These are phyloP conservation scores for Pyrgus malvae DNA, from an alignment of 2,888 invertebrate genomes.

Conservation along the genomic window DNA sequence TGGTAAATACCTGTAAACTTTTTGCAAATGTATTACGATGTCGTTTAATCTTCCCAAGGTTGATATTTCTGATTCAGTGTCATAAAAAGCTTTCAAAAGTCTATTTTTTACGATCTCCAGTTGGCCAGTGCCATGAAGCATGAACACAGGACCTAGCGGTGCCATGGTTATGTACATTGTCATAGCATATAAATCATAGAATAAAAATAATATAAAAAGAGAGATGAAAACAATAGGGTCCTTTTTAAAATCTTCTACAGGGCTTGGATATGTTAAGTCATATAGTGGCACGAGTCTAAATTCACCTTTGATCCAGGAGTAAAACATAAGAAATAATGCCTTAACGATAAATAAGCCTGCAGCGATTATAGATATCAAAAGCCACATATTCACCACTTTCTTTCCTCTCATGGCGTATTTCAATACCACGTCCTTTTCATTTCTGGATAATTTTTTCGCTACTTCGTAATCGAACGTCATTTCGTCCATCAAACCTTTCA, in stretches of 20 bases:
- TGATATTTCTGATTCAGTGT: background rate
- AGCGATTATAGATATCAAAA: background rate
- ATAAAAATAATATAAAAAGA: slow-evolving; percentile 11
- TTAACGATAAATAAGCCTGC: slow-evolving; percentile 6
- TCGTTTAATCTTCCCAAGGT: background rate
- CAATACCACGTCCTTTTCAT: slow-evolving; percentile 2
- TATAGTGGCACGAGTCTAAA: slow-evolving; percentile 49
- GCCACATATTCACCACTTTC: slow-evolving; percentile 2
- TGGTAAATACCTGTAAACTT: slow-evolving; percentile 8
- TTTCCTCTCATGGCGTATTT: slow-evolving; percentile 6
- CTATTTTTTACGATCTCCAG: background rate
- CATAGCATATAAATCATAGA: slow-evolving; percentile 5
- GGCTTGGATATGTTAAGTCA: slow-evolving; percentile 47
- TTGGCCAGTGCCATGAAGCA: slow-evolving; percentile 14
- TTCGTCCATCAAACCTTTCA: slow-evolving; percentile 18
- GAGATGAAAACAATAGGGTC: slow-evolving; percentile 36
- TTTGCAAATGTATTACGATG: slow-evolving; percentile 11
- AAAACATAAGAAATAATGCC: background rate
- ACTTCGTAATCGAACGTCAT: slow-evolving; percentile 3
- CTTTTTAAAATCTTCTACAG: slow-evolving; percentile 46
- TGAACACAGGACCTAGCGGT: slow-evolving; percentile 4
- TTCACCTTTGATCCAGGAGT: slow-evolving; percentile 33
- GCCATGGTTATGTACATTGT: slow-evolving; percentile 12
- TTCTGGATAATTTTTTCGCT: background rate
- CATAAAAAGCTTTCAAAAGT: background rate